A percentile compares a stretch with the other conserved stretches of the same genome.
Evolutionary conservation across 2,113 vertebrate genomes (phyloP).

Genomic region (Procavia capensis): DNA sequence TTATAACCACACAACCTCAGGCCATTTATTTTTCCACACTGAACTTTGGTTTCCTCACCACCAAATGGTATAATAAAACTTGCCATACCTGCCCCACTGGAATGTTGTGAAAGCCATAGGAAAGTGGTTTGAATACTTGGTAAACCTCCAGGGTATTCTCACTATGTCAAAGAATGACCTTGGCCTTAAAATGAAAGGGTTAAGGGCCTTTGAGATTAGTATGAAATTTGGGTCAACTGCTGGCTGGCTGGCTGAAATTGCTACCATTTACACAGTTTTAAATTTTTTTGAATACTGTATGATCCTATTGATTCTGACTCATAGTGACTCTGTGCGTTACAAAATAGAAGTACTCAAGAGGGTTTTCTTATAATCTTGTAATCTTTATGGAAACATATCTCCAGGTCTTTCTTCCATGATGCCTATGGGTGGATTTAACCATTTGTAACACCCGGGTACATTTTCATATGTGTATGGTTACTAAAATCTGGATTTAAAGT

Average conservation of each 20-base stretch:
- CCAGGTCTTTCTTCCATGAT: too few species aligned
- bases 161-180: not conserved
- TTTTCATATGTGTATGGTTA: not conserved
- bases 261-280: not conserved
- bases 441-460: too few species aligned
- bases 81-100: not conserved
- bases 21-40: not conserved
- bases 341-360: not conserved
- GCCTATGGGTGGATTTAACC: too few species aligned
- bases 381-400: not conserved
- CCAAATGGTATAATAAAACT: not conserved
- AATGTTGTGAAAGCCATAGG: not conserved
- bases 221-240: conserved; percentile 27
- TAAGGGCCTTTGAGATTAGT: not conserved
- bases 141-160: not conserved
- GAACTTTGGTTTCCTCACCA: not conserved
- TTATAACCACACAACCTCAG: not conserved
- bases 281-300: too few species aligned
- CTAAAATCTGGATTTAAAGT: not conserved
- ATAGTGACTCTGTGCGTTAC: not conserved
- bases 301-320: not conserved
- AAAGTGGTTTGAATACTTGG: not conserved
- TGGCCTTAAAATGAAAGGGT: not conserved
- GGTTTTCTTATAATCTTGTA: too few species aligned
- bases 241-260: too few species aligned